phyloP scores from a whole-genome alignment of 2,888 invertebrate genomes.

The Epistrophe eligans region DNA sequence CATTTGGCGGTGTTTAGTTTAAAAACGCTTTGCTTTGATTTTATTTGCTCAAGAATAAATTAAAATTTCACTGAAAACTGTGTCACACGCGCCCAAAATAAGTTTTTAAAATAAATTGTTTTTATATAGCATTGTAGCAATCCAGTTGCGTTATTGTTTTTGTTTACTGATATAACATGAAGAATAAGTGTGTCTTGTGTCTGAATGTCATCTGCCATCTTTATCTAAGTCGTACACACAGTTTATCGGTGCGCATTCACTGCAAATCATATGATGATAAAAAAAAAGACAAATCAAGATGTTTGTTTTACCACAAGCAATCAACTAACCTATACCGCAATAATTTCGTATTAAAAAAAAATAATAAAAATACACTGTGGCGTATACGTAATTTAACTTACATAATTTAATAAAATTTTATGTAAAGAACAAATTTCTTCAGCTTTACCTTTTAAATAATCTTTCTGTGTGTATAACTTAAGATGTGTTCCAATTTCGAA shows the following conservation, averaged over 20 bases:
- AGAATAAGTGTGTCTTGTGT: slow-evolving; percentile 19
- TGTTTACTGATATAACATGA: slow-evolving; percentile 18
- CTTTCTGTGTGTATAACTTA: slow-evolving; percentile 88
- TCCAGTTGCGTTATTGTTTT: not conserved
- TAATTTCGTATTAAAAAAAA: too few species aligned
- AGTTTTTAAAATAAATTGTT: too few species aligned
- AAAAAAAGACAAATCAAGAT: not conserved
- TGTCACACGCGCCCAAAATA: too few species aligned
- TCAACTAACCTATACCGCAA: not conserved
- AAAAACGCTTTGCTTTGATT: too few species aligned
- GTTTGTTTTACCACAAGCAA: slow-evolving; percentile 16
- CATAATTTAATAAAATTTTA: not conserved
- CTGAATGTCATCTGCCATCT: slow-evolving; percentile 15
- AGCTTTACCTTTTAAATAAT: slow-evolving; percentile 86
- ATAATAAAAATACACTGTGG: not conserved
- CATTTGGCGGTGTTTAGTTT: too few species aligned
- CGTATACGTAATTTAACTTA: slow-evolving; percentile 17
- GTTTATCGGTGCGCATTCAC: not conserved
- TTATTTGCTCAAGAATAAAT: too few species aligned
- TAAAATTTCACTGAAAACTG: too few species aligned
- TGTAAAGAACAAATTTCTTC: not conserved
- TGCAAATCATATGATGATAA: not conserved
- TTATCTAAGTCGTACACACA: slow-evolving; percentile 19
- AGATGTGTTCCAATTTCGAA: slow-evolving; percentile 90
- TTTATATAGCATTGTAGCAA: not conserved